Evolutionary conservation across 2,113 vertebrate species (phyloP), one percentile per base, ranked within the genome.

Genomic region (Pagrus major): DNA sequence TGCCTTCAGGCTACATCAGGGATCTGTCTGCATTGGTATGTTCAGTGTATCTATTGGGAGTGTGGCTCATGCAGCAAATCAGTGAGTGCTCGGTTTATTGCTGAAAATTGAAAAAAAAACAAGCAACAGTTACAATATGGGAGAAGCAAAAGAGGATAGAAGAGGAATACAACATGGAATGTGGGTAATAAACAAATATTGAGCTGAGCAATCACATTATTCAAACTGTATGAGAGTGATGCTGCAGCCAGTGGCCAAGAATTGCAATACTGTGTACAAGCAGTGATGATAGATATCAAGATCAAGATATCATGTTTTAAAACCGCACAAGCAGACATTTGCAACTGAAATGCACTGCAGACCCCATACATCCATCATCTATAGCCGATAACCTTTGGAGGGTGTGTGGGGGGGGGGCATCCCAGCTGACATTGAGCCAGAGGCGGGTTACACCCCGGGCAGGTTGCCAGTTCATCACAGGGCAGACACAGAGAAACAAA

Each of bases 1-100:
- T 65, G 77, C 58, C 54, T 61, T 59, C 18, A 60, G 82, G 82
- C 64, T 29, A 15, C 6, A 21, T 55, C 15, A 42, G 29, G 42
- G 63, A 54, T 71, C 25, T 51, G 47, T 27, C 21, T 49, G 61
- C 25, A n/a, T 63, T 59, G n/a, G n/a, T 63, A 12, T 60, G 31
- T 71, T 66, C 44, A 54, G 27, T 33, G 31, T 47, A 51, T 81
- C 27, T 74, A 20, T 59, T 23, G 41, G 63, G 46, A 46, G 21
- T 65, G 35, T 52, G 52, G 33, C 25, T 54, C 73, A 33, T 59
- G 61, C 29, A 51, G 27, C 23, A 27, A 58, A 41, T 70, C 64
- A 60, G 16, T 60, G 16, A 54, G 56, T 0, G 4, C 20, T 46
- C 42, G 21, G 27, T 80, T 20, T 67, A 74, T 63, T 37, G 59